Conservation (phyloP, 2,888 invertebrate genomes). For the Erpobdella octoculata region DNA sequence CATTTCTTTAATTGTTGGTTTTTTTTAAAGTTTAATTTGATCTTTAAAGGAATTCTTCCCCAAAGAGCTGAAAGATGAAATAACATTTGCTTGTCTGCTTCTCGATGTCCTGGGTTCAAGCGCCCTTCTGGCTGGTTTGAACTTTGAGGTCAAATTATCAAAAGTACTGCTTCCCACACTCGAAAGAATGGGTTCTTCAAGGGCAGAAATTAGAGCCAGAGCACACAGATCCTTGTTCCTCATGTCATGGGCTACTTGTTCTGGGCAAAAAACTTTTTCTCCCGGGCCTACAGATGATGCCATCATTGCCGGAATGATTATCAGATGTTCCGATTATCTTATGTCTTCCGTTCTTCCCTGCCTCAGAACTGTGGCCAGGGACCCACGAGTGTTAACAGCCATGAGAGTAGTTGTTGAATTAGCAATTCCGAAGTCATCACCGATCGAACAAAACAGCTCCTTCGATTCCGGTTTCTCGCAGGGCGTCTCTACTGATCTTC, state of each 20-base stretch:
- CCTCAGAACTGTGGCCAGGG: neutral
- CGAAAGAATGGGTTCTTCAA: slow-evolving; percentile 3
- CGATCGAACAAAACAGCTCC: too few relatives aligned
- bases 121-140: neutral
- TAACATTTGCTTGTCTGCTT: neutral
- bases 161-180: neutral
- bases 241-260: neutral
- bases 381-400: neutral
- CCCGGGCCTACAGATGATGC: neutral
- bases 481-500: neutral
- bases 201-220: neutral
- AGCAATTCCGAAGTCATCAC: neutral
- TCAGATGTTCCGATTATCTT: slow-evolving; percentile 10
- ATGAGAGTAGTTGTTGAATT: slow-evolving; percentile 1
- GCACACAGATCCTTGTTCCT: neutral
- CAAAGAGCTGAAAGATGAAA: slow-evolving; percentile 6
- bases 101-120: neutral
- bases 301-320: neutral
- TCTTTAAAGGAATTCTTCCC: neutral
- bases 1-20: neutral
- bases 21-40: neutral
- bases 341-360: slow-evolving; percentile 3
- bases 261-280: neutral
- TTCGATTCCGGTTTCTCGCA: too few relatives aligned
- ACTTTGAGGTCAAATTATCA: neutral